These are phyloP conservation scores for Drosophila pseudotalamancana DNA, from an alignment of 2,888 invertebrate species.

Conservation along the genomic window DNA sequence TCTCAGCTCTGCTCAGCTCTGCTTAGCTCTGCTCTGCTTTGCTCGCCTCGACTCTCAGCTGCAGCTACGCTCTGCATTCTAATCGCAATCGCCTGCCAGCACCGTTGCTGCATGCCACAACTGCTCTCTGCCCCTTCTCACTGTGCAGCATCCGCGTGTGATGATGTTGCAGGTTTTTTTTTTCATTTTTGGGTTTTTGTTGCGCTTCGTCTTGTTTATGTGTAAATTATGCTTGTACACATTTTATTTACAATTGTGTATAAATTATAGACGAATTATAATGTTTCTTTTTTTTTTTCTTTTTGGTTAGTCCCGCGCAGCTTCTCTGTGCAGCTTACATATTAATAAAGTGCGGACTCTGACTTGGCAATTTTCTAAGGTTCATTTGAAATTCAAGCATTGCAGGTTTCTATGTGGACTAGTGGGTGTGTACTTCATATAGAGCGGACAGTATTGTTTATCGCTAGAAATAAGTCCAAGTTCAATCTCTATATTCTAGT, in stretches of 20 bases:
- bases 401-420: neutral
- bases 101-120: conserved; percentile 20
- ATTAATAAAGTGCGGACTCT: conserved; percentile 56
- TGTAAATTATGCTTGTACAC: conserved; percentile 80
- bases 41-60: neutral
- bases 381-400: conserved; percentile 60
- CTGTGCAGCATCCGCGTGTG: conserved; percentile 36
- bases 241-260: conserved; percentile 79
- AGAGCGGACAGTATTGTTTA: neutral
- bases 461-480: neutral
- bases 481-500: too few species aligned
- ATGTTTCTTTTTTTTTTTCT: conserved; percentile 65
- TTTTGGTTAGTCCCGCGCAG: neutral
- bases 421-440: neutral
- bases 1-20: neutral
- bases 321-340: conserved; percentile 51
- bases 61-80: conserved; percentile 55
- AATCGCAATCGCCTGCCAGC: conserved; percentile 43
- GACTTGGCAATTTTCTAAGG: conserved; percentile 39
- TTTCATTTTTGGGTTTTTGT: conserved; percentile 23
- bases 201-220: conserved; percentile 70
- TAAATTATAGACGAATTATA: conserved; percentile 78
- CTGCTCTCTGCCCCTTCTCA: neutral
- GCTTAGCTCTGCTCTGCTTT: conserved; percentile 4
- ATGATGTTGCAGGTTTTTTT: conserved; percentile 57